Evolutionary conservation across 2,113 vertebrate species (phyloP).

Genomic region (Platycercus adscitus): DNA sequence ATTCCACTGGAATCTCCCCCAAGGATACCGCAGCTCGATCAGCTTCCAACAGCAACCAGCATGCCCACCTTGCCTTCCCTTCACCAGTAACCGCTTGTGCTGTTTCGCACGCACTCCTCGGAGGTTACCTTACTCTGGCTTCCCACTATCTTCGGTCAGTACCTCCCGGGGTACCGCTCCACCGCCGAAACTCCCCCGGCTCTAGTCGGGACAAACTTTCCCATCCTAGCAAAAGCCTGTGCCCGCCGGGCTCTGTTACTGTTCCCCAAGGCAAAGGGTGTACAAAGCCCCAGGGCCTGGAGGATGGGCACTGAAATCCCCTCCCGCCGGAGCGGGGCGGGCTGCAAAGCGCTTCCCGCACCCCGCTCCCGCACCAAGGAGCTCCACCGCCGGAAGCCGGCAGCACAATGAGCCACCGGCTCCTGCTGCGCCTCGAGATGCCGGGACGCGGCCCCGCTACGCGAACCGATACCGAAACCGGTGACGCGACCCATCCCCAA

Average conservation of each 20-base stretch:
- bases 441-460: too few species aligned
- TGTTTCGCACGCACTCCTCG: rapidly evolving
- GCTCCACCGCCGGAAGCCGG: neutral
- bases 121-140: rapidly evolving
- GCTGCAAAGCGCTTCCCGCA: neutral
- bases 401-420: neutral
- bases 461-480: too few species aligned
- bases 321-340: too few species aligned
- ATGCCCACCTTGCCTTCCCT: rapidly evolving
- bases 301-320: neutral
- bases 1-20: neutral
- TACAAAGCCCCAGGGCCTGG: too few species aligned
- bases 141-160: rapidly evolving
- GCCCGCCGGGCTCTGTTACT: rapidly evolving
- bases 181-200: too few species aligned
- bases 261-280: neutral
- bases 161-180: neutral
- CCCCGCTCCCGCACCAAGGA: neutral
- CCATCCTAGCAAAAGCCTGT: rapidly evolving
- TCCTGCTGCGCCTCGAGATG: too few species aligned
- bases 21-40: neutral
- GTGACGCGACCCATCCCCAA: too few species aligned
- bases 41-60: too few species aligned
- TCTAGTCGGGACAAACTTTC: neutral
- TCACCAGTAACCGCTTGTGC: rapidly evolving